These are phyloP conservation scores for Aricia agestis DNA, from an alignment of 1,140 invertebrate species.

Conservation along the genomic window DNA sequence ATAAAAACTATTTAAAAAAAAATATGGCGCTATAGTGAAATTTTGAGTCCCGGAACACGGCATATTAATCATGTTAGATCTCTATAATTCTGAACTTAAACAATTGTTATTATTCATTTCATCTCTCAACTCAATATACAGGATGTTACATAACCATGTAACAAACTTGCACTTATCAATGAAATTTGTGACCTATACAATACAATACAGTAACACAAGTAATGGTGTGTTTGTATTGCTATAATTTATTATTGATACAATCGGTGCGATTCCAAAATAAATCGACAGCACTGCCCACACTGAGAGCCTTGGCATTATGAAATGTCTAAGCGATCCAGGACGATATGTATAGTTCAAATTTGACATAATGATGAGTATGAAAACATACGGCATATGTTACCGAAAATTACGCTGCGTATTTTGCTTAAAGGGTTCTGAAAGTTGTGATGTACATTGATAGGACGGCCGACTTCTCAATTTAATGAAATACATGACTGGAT, in stretches of 20 bases:
- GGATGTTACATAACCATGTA: no score
- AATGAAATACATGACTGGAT: background rate
- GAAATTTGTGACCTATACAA: background rate
- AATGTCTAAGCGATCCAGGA: conserved; percentile 64
- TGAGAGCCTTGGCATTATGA: conserved; percentile 64
- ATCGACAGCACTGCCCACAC: conserved; percentile 64
- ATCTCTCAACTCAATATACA: no score
- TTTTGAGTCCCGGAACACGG: no score
- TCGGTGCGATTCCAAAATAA: conserved; percentile 47
- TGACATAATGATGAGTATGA: conserved; percentile 42
- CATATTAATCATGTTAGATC: no score
- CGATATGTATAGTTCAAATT: conserved; percentile 52
- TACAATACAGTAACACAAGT: conserved; percentile 2
- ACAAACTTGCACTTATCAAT: background rate
- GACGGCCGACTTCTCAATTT: background rate
- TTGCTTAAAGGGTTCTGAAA: background rate
- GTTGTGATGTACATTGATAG: background rate
- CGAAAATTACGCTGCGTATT: background rate
- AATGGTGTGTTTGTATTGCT: conserved; percentile 13
- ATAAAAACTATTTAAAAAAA: no score
- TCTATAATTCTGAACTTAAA: no score
- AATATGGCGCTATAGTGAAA: no score
- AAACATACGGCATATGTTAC: conserved; percentile 24
- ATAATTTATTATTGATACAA: conserved; percentile 20
- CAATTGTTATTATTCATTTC: no score